Evolutionary conservation across 1,140 invertebrate genomes (phyloP).

Genomic region (Drosophila pseudoobscura): DNA sequence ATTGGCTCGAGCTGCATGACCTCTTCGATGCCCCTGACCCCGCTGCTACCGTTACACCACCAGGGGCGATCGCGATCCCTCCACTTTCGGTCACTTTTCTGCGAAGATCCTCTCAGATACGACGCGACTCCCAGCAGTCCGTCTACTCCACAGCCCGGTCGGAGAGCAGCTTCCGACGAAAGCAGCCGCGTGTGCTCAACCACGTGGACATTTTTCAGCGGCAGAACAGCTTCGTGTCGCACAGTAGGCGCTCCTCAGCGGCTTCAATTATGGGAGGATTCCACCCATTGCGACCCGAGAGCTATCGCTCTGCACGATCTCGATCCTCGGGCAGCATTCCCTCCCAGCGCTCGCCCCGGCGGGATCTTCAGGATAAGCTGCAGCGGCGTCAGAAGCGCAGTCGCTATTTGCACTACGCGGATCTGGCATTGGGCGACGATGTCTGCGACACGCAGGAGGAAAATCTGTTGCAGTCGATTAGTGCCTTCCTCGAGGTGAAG

Average conservation of each 20-base stretch:
- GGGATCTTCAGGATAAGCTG: slow-evolving; percentile 27
- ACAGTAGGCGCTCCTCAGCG: slow-evolving; percentile 70
- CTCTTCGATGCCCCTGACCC: slow-evolving; percentile 55
- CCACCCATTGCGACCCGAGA: slow-evolving; percentile 74
- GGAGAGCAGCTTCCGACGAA: slow-evolving; percentile 54
- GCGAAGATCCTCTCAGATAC: slow-evolving; percentile 29
- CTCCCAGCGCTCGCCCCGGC: slow-evolving; percentile 44
- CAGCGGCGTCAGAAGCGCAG: slow-evolving; percentile 52
- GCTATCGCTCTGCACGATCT: slow-evolving; percentile 55
- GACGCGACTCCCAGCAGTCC: slow-evolving; percentile 64
- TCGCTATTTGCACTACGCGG: slow-evolving; percentile 68
- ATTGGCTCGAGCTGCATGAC: slow-evolving; percentile 82
- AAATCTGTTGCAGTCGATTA: slow-evolving; percentile 75
- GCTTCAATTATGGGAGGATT: slow-evolving; percentile 74
- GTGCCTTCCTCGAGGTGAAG: slow-evolving; percentile 76
- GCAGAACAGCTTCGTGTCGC: slow-evolving; percentile 73
- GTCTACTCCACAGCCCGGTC: slow-evolving; percentile 67
- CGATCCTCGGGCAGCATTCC: slow-evolving; percentile 49
- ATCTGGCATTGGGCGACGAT: slow-evolving; percentile 66
- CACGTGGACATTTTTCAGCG: slow-evolving; percentile 77
- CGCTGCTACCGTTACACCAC: slow-evolving; percentile 11
- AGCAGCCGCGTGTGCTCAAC: slow-evolving; percentile 53
- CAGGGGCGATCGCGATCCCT: slow-evolving; percentile 1
- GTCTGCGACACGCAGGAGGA: slow-evolving; percentile 65
- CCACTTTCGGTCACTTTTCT: slow-evolving; percentile 19